A percentile compares a stretch with the other conserved stretches of the same genome.
These are phyloP conservation scores for Machaerirhynchus nigripectus DNA, from an alignment of 2,113 vertebrate species.

Conservation along the genomic window DNA sequence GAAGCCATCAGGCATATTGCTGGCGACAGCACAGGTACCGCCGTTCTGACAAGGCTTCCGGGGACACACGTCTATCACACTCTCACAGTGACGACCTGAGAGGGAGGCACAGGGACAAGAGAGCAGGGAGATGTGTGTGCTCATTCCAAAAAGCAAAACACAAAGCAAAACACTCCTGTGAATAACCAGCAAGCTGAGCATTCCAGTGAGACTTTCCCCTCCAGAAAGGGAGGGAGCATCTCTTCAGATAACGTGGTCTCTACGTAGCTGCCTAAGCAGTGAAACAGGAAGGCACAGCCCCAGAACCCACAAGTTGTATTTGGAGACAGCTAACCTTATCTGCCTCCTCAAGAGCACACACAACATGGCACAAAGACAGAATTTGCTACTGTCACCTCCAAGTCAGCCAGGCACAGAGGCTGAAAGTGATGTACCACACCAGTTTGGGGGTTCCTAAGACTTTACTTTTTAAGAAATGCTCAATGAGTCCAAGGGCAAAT, in stretches of 20 bases:
- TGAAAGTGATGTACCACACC: not conserved
- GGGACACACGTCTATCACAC: constrained; percentile 85
- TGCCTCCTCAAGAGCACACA: not conserved
- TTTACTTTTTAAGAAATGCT: not conserved
- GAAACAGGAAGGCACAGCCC: not conserved
- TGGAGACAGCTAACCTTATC: not conserved
- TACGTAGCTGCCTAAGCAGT: not conserved
- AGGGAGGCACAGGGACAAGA: not conserved
- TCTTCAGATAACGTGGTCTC: not conserved
- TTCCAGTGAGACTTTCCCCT: not conserved
- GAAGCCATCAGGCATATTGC: constrained; percentile 85
- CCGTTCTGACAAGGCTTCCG: constrained; percentile 85
- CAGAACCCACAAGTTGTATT: not conserved
- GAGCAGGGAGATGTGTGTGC: not conserved
- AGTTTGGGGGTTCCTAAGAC: not conserved
- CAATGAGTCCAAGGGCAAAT: not conserved
- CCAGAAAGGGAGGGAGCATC: not conserved
- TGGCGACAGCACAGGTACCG: constrained; percentile 85
- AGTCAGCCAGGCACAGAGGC: not conserved
- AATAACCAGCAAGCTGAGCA: fast-evolving
- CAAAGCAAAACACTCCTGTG: not conserved
- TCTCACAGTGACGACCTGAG: constrained; percentile 89
- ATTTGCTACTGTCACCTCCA: not conserved
- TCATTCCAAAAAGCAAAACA: not conserved
- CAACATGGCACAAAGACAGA: not conserved